Percentiles rank a stretch among this genome's conserved stretches.
phyloP scores from a whole-genome alignment of 1,140 invertebrate species.

The Drosophila burlai region DNA sequence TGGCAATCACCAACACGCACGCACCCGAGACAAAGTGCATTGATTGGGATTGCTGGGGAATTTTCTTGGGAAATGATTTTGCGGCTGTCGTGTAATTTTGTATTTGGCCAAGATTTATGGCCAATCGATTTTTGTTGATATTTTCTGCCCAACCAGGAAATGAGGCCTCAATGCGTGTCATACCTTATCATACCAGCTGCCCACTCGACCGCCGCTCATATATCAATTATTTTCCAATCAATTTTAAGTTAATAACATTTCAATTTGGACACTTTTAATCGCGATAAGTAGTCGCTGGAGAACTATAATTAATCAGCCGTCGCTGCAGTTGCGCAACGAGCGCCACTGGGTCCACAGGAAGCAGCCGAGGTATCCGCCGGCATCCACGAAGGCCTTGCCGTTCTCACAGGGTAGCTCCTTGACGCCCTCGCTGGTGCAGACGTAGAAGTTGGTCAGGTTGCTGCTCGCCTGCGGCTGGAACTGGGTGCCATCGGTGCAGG shows the following conservation, averaged over 20 bases:
- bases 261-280: constrained; percentile 58
- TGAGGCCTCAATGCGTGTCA: constrained; percentile 22
- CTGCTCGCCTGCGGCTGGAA: constrained; percentile 52
- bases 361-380: constrained; percentile 60
- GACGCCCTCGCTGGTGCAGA: constrained; percentile 46
- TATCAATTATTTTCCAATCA: constrained; percentile 76
- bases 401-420: constrained; percentile 35
- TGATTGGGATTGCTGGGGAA: constrained; percentile 41
- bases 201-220: constrained; percentile 17
- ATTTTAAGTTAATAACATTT: constrained; percentile 64
- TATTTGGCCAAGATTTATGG: constrained; percentile 44
- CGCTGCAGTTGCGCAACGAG: constrained; percentile 44
- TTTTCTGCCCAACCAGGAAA: neutral
- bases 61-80: constrained; percentile 49
- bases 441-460: constrained; percentile 55
- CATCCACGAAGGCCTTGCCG: constrained; percentile 51
- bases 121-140: constrained; percentile 24
- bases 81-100: constrained; percentile 32
- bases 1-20: constrained; percentile 36
- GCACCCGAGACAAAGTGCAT: constrained; percentile 22
- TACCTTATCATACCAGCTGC: constrained; percentile 56
- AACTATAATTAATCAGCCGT: constrained; percentile 50
- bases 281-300: constrained; percentile 49
- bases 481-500: constrained; percentile 47
- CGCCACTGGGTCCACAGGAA: constrained; percentile 55